phyloP scores from a whole-genome alignment of 2,888 invertebrate genomes.

The Darwinula stevensoni region DNA sequence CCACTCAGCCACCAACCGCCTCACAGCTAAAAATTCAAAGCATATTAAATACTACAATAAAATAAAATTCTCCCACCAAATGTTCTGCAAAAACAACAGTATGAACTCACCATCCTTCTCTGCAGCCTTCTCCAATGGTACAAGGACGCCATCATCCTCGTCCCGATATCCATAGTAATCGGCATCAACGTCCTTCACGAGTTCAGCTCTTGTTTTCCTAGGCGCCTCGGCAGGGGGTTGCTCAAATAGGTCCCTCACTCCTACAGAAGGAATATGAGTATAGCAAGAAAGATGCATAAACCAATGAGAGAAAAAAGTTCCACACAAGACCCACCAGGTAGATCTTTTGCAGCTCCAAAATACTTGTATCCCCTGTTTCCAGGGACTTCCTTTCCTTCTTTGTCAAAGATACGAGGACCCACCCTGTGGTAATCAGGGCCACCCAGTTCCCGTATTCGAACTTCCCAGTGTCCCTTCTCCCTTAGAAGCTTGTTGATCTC shows the following conservation, averaged over 20 bases:
- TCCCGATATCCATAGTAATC: conserved; percentile 21
- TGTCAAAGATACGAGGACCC: conserved; percentile 74
- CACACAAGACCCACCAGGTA: conserved; percentile 39
- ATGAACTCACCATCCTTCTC: conserved; percentile 42
- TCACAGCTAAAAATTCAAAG: conserved; percentile 14
- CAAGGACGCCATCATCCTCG: conserved; percentile 83
- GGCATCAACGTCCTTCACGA: conserved; percentile 35
- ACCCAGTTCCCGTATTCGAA: conserved; percentile 73
- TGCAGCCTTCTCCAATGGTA: conserved; percentile 51
- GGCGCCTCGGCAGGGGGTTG: conserved; percentile 73
- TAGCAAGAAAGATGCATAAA: too few relatives aligned
- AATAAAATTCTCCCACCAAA: too few relatives aligned
- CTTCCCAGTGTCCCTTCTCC: conserved; percentile 94
- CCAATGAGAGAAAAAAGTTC: too few relatives aligned
- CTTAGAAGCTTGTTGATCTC: conserved; percentile 92
- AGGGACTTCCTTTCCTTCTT: conserved; percentile 83
- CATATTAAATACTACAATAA: conserved; percentile 5
- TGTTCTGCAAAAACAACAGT: too few relatives aligned
- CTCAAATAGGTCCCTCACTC: conserved; percentile 88
- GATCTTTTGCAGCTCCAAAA: conserved; percentile 89
- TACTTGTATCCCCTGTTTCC: conserved; percentile 96
- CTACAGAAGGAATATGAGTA: too few relatives aligned
- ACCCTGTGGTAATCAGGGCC: conserved; percentile 76
- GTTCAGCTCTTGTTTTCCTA: conserved; percentile 69
- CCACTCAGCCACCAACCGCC: conserved; percentile 37